phyloP scores from a whole-genome alignment of 2,888 invertebrate species.

The Hemistola chrysoprasaria region DNA sequence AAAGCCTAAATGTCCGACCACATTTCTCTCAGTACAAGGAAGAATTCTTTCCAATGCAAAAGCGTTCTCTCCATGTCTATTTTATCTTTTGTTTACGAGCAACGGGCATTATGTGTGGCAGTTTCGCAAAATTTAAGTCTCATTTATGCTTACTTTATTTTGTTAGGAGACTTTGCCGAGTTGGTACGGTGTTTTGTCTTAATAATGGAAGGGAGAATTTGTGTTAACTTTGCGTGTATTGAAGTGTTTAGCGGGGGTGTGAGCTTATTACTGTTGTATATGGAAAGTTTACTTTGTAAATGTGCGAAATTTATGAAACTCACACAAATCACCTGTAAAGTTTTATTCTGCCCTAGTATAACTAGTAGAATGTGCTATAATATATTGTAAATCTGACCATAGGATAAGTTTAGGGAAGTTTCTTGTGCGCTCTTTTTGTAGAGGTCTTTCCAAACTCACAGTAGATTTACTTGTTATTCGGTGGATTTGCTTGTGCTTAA shows the following conservation, averaged over 20 bases:
- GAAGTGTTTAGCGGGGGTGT: background rate
- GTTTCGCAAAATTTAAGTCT: conserved; percentile 45
- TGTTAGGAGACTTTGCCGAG: conserved; percentile 25
- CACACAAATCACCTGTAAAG: no score
- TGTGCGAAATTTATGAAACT: no score
- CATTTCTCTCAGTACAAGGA: conserved; percentile 1
- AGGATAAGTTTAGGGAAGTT: no score
- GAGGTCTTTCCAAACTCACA: no score
- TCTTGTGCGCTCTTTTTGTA: no score
- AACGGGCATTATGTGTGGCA: conserved; percentile 44
- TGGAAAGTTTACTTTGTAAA: no score
- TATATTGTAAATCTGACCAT: no score
- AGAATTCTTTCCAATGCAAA: conserved; percentile 21
- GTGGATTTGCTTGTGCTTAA: no score
- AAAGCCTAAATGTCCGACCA: conserved; percentile 6
- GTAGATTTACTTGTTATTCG: no score
- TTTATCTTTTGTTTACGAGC: conserved; percentile 51
- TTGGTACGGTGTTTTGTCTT: conserved; percentile 15
- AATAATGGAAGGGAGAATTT: conserved; percentile 8
- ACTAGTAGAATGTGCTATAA: no score
- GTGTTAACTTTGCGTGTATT: conserved; percentile 8
- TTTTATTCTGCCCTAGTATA: no score
- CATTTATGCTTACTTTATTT: conserved; percentile 49
- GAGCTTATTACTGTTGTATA: background rate
- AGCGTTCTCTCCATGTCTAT: conserved; percentile 29